Percentiles rank a stretch among this genome's conserved stretches.
Evolutionary conservation across 2,888 invertebrate species (phyloP).

Genomic region (Stenolophus ochropezus): DNA sequence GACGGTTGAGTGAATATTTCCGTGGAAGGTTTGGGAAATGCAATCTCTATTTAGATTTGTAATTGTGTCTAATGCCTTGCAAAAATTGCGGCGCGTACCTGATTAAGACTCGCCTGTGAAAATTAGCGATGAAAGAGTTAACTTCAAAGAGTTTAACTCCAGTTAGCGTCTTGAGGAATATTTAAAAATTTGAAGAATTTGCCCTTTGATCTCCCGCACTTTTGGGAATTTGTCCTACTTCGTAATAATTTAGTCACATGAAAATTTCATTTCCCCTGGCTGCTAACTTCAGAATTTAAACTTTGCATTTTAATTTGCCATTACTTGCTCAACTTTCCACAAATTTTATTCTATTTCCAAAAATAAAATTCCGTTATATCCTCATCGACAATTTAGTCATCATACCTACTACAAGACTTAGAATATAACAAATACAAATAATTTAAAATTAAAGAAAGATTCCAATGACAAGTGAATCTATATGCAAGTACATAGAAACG

Average conservation of each 20-base stretch:
- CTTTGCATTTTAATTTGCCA: slow-evolving; percentile 51
- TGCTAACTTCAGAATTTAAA: slow-evolving; percentile 29
- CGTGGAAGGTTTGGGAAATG: no score
- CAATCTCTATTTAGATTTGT: no score
- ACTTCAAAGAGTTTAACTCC: slow-evolving; percentile 45
- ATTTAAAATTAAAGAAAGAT: no score
- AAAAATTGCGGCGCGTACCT: background rate
- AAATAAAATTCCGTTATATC: no score
- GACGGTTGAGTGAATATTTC: no score
- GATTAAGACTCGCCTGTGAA: slow-evolving; percentile 8
- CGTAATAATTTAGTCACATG: slow-evolving; percentile 57
- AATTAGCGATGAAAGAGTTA: slow-evolving; percentile 51
- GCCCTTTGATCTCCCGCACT: slow-evolving; percentile 49
- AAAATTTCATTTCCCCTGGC: slow-evolving; percentile 40
- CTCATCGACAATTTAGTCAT: no score
- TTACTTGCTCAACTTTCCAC: slow-evolving; percentile 29
- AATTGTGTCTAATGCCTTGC: no score
- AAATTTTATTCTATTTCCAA: no score
- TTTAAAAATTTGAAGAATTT: slow-evolving; percentile 47
- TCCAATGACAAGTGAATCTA: background rate
- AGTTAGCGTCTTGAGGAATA: slow-evolving; percentile 53
- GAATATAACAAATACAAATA: no score
- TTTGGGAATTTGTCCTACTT: slow-evolving; percentile 59
- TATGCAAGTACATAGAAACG: background rate
- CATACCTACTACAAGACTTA: no score